Base-by-base conservation (phyloP, 2,888 invertebrate genomes). In the Leptodirus hochenwartii region DNA sequence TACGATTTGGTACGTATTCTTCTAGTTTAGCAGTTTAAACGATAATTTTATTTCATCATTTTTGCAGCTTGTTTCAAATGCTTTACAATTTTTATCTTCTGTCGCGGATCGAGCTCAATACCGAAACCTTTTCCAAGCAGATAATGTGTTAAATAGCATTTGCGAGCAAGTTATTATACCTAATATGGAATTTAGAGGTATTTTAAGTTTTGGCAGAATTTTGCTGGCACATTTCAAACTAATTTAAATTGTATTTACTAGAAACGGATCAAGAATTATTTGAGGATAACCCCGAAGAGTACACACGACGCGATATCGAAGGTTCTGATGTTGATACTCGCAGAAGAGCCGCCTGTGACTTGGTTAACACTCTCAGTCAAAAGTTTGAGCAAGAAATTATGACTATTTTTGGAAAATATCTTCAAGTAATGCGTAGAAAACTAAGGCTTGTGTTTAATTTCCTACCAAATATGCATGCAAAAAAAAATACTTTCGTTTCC, bases 121-220 rank as follows among this genome's bases (percentile, higher is more conserved):
- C 53, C 76, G 85, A 39, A 64, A 69, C 39, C 57, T 96, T 16
- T 98, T 98, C 50, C 85, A 90, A 51, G 81, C 85, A 51, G 75
- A 82, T 0, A 68, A 68, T 27, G 84, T 84, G 3, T 64, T 96
- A 4, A 77, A 80, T 39, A 81, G 76, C 44, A 91, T 95, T 39
- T 96, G 95, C 53, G 90, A 96, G 51, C 91, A 91, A 54, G 88
- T 98, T n/a, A 84, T 98, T 44, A 88, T 98, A 44, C 95, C 96
- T 1, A 98, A 96, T 51, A 82, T 99, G 70, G 82, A 91, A 54
- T 90, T 99, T 42, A 69, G 96, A 64, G 74, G 84, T 84, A 50
- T 46, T 14, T 23, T 24, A 17, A 29, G 15, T 16, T 14, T 31
- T 30, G 12, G 14, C 20, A 26, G 13, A 29, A 27, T 15, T 29